Conservation (phyloP, 2,113 vertebrate genomes). For the Eidolon helvum region DNA sequence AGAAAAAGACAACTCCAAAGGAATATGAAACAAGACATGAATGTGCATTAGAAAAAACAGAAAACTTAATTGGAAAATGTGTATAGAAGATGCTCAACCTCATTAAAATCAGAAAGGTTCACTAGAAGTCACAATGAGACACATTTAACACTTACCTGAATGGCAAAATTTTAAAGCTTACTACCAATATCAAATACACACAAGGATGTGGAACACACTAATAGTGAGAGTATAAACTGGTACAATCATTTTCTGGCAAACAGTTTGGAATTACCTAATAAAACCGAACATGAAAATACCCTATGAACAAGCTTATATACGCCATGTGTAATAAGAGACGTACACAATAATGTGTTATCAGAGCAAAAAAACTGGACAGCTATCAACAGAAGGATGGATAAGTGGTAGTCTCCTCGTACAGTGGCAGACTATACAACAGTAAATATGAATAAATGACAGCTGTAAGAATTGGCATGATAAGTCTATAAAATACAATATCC, state of each 20-base stretch:
- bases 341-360: background rate
- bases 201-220: background rate
- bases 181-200: background rate
- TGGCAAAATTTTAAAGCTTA: background rate
- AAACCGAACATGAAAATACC: slow-evolving; percentile 8
- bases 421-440: background rate
- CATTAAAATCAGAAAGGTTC: background rate
- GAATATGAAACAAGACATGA: background rate
- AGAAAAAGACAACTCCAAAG: slow-evolving; percentile 11
- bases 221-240: background rate
- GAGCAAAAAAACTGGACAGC: background rate
- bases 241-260: slow-evolving; percentile 11
- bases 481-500: background rate
- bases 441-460: background rate
- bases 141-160: background rate
- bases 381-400: background rate
- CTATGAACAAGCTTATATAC: background rate
- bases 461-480: background rate
- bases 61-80: background rate
- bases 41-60: background rate
- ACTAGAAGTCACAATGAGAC: slow-evolving; percentile 8
- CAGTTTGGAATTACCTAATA: background rate
- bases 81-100: background rate
- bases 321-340: background rate
- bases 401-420: background rate